Evolutionary conservation across 2,888 invertebrate genomes (phyloP).

Genomic region (Zaprionus lineosus): DNA sequence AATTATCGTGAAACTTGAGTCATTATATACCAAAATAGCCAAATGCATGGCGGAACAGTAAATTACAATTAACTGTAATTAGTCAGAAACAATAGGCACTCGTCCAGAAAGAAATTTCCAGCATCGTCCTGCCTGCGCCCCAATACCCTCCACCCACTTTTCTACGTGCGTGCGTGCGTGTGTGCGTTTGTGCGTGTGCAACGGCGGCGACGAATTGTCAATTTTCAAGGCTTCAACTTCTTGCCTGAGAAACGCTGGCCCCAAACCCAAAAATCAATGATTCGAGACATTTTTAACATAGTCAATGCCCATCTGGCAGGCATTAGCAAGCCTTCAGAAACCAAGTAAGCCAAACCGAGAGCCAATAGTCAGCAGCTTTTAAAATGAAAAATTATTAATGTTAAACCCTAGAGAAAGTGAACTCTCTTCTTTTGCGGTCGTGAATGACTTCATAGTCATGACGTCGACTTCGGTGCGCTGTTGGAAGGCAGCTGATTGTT

Average conservation of each 20-base stretch:
- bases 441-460: conserved; percentile 56
- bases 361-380: too few species aligned
- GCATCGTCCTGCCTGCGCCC: conserved; percentile 40
- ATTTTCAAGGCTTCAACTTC: conserved; percentile 57
- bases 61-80: conserved; percentile 1
- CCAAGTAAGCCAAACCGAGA: too few species aligned
- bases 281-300: not conserved
- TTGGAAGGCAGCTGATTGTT: conserved; percentile 46
- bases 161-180: conserved; percentile 1
- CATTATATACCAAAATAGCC: conserved; percentile 5
- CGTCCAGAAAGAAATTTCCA: conserved; percentile 69
- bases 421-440: conserved; percentile 4
- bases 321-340: too few species aligned
- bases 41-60: conserved; percentile 7
- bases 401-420: conserved; percentile 49
- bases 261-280: conserved; percentile 46
- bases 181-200: conserved; percentile 8
- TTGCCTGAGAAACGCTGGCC: conserved; percentile 16
- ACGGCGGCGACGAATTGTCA: conserved; percentile 45
- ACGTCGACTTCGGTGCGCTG: conserved; percentile 20
- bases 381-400: too few species aligned
- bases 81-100: not conserved
- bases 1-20: conserved; percentile 60
- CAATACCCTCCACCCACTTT: conserved; percentile 2
- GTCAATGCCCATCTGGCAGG: conserved; percentile 51